Base-by-base conservation (phyloP, 2,797 vertebrate species). In the Chiroxiphia lanceolata region DNA sequence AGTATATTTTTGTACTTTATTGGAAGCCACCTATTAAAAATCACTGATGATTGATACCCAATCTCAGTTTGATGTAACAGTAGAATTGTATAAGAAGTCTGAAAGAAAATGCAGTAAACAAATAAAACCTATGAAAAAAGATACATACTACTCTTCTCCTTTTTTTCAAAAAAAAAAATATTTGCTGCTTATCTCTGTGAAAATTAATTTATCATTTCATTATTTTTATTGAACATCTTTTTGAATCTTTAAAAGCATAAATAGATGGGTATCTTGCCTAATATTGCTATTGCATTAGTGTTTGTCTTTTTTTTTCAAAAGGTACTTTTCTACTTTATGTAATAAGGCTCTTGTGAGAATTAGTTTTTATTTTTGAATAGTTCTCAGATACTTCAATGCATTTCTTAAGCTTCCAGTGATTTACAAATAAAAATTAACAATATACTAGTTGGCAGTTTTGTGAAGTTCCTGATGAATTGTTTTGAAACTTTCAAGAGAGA, bases 401-500 rank as follows among this genome's bases (percentile, higher is more conserved):
- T 72, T 88, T 82, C 36, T 83, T 64, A 60, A 74, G 10, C 7
- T 40, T 74, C 17, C 4, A 8, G 40, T 83, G 16, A 59, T 70
- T 59, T 54, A 23, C n/a, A 68, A 45, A 47, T 34, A 27, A 67
- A 89, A 78, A 71, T 25, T 1, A 87, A 59, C 33, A 57, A 21
- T 74, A 45, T 17, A 11, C 29, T 63, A 7, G 8, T 51, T 69
- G 19, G 16, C 17, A 53, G 18, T 83, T 87, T 77, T 53, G 2
- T 87, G 53, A 63, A 21, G 26, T 86, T 83, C 84, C 47, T 86
- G 38, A 15, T 67, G 71, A 82, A 59, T 70, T 89, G 12, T 53
- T 94, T 83, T 94, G 67, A 68, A 95, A 56, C 9, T 44, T 87
- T 91, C 15, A 68, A 56, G 71, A 79, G 23, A 77, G 25, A 87